Percentiles rank a stretch among this genome's conserved stretches.
These are phyloP conservation scores for Apeira syringaria DNA, from an alignment of 2,888 invertebrate species.

Conservation along the genomic window DNA sequence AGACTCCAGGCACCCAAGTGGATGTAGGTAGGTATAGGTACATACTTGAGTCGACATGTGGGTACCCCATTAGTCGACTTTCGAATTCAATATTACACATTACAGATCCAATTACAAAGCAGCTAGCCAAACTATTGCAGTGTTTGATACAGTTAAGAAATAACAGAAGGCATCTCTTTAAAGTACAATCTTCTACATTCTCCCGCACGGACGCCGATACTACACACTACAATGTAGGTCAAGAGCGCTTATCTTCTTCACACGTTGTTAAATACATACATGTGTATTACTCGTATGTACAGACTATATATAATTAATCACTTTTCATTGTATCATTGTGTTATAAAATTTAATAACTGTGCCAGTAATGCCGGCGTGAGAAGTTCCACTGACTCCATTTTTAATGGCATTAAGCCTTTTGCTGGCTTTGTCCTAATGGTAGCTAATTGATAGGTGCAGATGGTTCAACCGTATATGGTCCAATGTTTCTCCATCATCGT, in stretches of 20 bases:
- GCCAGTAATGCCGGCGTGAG: constrained; percentile 32
- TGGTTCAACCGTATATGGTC: constrained; percentile 35
- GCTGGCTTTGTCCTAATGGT: constrained; percentile 40
- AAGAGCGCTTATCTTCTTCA: constrained; percentile 37
- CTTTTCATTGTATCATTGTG: constrained; percentile 23
- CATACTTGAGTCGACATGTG: no score
- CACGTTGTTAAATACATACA: constrained; percentile 22
- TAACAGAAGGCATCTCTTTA: constrained; percentile 7
- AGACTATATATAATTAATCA: not conserved
- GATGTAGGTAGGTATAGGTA: no score
- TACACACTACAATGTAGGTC: constrained; percentile 32
- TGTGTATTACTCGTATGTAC: not conserved
- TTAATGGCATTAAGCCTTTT: constrained; percentile 31
- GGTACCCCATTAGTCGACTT: not conserved
- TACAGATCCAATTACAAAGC: constrained; percentile 15
- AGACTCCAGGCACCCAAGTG: no score
- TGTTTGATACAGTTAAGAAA: constrained; percentile 20
- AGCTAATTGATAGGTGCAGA: constrained; percentile 54
- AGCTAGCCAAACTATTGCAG: constrained; percentile 25
- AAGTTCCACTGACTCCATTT: constrained; percentile 29
- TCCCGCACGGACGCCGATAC: constrained; percentile 26
- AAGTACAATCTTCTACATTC: constrained; percentile 27
- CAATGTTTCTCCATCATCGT: constrained; percentile 55
- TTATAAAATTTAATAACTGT: constrained; percentile 26
- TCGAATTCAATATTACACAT: constrained; percentile 12